Evolutionary conservation across 2,113 vertebrate species (phyloP).

Genomic region (Hemiprocne comata): DNA sequence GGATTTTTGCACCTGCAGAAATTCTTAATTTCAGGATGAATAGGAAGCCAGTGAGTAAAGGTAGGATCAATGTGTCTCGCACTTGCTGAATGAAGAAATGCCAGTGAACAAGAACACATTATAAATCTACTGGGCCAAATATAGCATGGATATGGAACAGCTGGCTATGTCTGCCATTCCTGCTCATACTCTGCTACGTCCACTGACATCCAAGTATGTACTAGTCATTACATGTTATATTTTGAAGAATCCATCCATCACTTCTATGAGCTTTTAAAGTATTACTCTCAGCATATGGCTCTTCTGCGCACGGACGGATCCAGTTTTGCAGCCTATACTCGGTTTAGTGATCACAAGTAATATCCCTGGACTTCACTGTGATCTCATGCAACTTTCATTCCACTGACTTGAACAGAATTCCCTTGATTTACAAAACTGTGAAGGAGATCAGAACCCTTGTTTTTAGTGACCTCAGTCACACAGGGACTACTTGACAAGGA

Average conservation of each 20-base stretch:
- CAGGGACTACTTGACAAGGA: not conserved
- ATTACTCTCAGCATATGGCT: not conserved
- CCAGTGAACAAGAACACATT: accelerated
- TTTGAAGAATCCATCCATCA: slow-evolving; percentile 43
- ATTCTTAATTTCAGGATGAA: not conserved
- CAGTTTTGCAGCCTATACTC: not conserved
- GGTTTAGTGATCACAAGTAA: not conserved
- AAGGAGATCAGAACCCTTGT: not conserved
- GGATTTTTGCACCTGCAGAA: not conserved
- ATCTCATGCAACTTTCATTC: slow-evolving; percentile 3
- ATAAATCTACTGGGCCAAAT: not conserved
- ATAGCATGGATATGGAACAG: slow-evolving; percentile 8
- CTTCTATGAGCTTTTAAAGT: not conserved
- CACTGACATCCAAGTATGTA: not conserved
- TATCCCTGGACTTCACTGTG: not conserved
- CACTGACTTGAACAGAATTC: not conserved
- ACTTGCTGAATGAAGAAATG: not conserved
- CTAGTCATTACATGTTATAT: not conserved
- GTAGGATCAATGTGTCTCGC: not conserved
- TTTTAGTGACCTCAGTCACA: not conserved
- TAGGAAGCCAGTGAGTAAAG: not conserved
- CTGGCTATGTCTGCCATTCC: not conserved
- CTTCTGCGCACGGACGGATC: not conserved
- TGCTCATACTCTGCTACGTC: not conserved
- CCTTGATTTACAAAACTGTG: not conserved